Evolutionary conservation across 2,113 vertebrate species (phyloP).

Genomic region (Hirundichthys speculiger): DNA sequence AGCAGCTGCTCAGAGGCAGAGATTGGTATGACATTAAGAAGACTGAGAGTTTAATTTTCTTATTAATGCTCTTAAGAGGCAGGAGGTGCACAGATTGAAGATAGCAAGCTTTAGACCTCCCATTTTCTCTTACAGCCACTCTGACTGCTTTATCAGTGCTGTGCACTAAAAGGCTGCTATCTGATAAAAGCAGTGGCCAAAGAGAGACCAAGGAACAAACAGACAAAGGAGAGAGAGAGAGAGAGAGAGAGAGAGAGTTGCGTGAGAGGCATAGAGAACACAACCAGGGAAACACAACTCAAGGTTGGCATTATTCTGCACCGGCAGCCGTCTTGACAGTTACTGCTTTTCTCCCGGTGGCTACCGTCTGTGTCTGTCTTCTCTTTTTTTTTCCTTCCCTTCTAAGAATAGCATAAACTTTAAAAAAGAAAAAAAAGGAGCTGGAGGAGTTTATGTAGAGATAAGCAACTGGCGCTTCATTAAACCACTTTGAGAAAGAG

Average conservation of each 20-base stretch:
- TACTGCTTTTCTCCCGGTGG: constrained; percentile 18
- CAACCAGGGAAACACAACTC: constrained; percentile 24
- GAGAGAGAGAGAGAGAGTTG: constrained; percentile 33
- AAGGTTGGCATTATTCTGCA: constrained; percentile 56
- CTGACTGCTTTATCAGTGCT: constrained; percentile 69
- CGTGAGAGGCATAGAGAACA: constrained; percentile 17
- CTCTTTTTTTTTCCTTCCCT: constrained; percentile 1
- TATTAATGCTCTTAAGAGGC: constrained; percentile 77
- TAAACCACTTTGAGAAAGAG: too few species aligned
- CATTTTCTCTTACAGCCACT: constrained; percentile 55
- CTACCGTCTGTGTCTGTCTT: constrained; percentile 27
- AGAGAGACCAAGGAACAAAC: constrained; percentile 1
- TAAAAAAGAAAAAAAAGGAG: not conserved
- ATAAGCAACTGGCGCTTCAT: constrained; percentile 23
- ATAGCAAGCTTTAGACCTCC: constrained; percentile 66
- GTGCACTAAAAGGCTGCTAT: constrained; percentile 71
- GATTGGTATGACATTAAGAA: constrained; percentile 62
- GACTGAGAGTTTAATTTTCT: constrained; percentile 74
- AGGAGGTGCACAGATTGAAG: constrained; percentile 74
- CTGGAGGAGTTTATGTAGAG: not conserved
- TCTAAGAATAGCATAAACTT: constrained; percentile 25
- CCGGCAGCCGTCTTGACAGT: constrained; percentile 37
- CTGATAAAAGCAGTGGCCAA: constrained; percentile 58
- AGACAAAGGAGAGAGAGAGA: constrained; percentile 23
- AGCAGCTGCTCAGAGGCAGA: constrained; percentile 46